Evolutionary conservation across 2,888 invertebrate genomes (phyloP).

Genomic region (Drosophila antonietae): DNA sequence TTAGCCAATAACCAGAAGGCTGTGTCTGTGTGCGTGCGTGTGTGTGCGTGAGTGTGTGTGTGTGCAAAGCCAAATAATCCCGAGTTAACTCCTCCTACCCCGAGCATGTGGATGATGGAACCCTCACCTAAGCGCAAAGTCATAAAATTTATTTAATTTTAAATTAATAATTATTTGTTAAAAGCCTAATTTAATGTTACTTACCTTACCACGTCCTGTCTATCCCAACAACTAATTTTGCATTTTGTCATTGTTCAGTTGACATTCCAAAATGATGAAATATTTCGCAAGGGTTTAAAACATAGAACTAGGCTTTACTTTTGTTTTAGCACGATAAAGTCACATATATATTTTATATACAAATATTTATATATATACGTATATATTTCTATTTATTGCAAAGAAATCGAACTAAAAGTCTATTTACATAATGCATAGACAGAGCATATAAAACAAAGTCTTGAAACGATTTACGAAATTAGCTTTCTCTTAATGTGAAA

Average conservation of each 20-base stretch:
- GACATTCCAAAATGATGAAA: constrained; percentile 62
- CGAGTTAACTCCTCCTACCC: background rate
- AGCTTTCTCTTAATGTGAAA: constrained; percentile 47
- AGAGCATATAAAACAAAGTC: constrained; percentile 31
- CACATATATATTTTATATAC: constrained; percentile 42
- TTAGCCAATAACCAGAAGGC: constrained; percentile 63
- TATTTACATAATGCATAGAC: constrained; percentile 19
- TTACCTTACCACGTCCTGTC: background rate
- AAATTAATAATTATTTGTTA: constrained; percentile 13
- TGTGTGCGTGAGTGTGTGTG: background rate
- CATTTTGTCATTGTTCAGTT: constrained; percentile 63
- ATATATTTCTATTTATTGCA: constrained; percentile 26
- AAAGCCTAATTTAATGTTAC: constrained; percentile 8
- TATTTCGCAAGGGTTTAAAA: constrained; percentile 21
- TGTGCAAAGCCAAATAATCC: constrained; percentile 1
- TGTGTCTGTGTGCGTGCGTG: constrained; percentile 33
- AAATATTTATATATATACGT: constrained; percentile 19
- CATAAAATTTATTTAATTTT: constrained; percentile 7
- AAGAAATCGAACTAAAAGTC: background rate
- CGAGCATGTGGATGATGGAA: constrained; percentile 33
- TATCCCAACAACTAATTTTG: background rate
- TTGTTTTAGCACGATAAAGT: constrained; percentile 32
- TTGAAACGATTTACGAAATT: constrained; percentile 50
- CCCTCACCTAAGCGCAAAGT: constrained; percentile 16
- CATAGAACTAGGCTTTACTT: constrained; percentile 3